Percentiles rank a stretch among this genome's conserved stretches.
Conservation (phyloP, 2,888 invertebrate species). For the Keiferia lycopersicella region DNA sequence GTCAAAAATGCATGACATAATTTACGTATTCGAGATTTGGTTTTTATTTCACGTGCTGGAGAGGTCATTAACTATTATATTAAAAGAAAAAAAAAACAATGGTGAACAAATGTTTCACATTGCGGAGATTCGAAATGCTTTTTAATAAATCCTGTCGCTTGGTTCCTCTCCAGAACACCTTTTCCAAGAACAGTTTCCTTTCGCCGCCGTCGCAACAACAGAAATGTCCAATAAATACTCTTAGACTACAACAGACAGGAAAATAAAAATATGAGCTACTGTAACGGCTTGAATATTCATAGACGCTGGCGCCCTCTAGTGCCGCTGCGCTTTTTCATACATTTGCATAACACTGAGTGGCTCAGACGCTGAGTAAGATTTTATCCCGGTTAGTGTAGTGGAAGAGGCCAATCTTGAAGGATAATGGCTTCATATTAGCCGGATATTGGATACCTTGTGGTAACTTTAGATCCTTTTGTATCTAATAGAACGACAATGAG, state of each 20-base stretch:
- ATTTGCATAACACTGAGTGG: constrained; percentile 44
- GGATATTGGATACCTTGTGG: background rate
- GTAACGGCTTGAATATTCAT: constrained; percentile 44
- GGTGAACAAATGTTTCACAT: too few relatives aligned
- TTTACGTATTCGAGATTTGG: too few relatives aligned
- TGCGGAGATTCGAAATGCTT: background rate
- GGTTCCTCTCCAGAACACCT: background rate
- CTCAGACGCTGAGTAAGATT: constrained; percentile 31
- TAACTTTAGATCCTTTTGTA: too few relatives aligned
- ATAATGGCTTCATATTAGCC: background rate
- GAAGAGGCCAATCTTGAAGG: background rate
- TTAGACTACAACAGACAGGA: constrained; percentile 5
- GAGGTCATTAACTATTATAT: too few relatives aligned
- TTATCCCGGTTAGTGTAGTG: constrained; percentile 1
- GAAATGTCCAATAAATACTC: constrained; percentile 15
- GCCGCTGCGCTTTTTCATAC: constrained; percentile 38
- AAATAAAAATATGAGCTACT: constrained; percentile 21
- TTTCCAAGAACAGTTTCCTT: constrained; percentile 1
- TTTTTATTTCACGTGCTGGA: too few relatives aligned
- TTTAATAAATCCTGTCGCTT: background rate
- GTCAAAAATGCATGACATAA: too few relatives aligned
- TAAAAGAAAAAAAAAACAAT: too few relatives aligned
- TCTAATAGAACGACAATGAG: too few relatives aligned
- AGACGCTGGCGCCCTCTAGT: constrained; percentile 30
- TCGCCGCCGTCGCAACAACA: constrained; percentile 18